Conservation (phyloP, 2,113 vertebrate species). For the Thalassarche chlororhynchos region DNA sequence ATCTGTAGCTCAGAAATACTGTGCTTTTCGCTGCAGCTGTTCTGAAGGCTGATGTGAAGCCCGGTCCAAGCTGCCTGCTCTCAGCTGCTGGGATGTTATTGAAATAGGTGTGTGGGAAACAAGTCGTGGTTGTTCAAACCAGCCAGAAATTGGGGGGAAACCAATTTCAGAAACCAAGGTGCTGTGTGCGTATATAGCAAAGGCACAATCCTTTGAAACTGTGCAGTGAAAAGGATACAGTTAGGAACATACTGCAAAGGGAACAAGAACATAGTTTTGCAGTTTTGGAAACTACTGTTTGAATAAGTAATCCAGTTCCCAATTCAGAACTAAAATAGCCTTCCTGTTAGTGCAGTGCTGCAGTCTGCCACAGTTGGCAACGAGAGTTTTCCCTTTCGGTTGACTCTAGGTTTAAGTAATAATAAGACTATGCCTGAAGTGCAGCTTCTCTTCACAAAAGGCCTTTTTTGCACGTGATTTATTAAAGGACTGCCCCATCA, state of each 20-base stretch:
- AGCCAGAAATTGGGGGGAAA: background rate
- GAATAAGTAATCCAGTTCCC: constrained; percentile 35
- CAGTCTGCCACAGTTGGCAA: constrained; percentile 45
- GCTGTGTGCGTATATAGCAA: background rate
- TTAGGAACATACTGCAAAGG: background rate
- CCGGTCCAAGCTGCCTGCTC: background rate
- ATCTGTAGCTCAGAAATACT: background rate
- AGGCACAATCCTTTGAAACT: background rate
- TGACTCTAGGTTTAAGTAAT: constrained; percentile 12
- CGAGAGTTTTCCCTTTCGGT: background rate
- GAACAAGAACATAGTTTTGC: constrained; percentile 8
- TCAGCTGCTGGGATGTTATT: background rate
- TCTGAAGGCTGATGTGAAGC: background rate
- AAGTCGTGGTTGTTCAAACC: background rate
- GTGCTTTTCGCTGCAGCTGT: background rate
- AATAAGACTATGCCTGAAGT: background rate
- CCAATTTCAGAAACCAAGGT: background rate
- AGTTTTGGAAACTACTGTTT: constrained; percentile 29
- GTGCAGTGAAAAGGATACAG: background rate
- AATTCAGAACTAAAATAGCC: constrained; percentile 42
- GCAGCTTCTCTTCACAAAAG: background rate
- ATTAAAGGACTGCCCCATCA: background rate
- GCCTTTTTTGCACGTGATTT: background rate
- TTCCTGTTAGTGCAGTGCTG: constrained; percentile 39
- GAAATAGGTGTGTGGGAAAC: background rate